phyloP scores from a whole-genome alignment of 2,113 vertebrate genomes.

The Pelecanus crispus region DNA sequence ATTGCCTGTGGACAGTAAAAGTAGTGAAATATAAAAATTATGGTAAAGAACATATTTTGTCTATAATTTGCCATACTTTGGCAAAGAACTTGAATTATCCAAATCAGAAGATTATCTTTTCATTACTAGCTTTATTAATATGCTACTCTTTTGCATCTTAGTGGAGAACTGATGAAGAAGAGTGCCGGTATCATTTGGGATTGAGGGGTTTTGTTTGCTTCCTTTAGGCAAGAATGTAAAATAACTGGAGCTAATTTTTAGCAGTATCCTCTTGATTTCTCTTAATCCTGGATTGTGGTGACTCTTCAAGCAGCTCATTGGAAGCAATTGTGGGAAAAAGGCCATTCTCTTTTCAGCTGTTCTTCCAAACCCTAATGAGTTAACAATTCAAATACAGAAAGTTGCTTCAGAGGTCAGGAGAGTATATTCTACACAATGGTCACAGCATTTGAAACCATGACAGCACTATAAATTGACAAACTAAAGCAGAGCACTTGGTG shows the following conservation, averaged over 20 bases:
- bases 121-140: not conserved
- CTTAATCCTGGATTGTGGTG: constrained; percentile 29
- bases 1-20: not conserved
- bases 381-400: constrained; percentile 84
- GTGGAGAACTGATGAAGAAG: not conserved
- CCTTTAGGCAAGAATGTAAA: constrained; percentile 11
- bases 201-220: not conserved
- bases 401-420: constrained; percentile 77
- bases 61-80: not conserved
- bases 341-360: constrained; percentile 70
- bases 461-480: constrained; percentile 87
- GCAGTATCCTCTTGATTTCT: constrained; percentile 46
- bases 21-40: not conserved
- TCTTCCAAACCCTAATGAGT: constrained; percentile 75
- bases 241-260: constrained; percentile 14
- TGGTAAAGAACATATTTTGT: not conserved
- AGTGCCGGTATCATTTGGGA: not conserved
- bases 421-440: constrained; percentile 82
- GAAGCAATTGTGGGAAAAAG: constrained; percentile 82
- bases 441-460: constrained; percentile 84
- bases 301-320: constrained; percentile 52
- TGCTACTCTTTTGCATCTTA: not conserved
- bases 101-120: not conserved
- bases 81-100: not conserved
- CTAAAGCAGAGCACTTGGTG: constrained; percentile 72